Evolutionary conservation across 2,797 vertebrate species (phyloP).

Genomic region (Semotilus atromaculatus): DNA sequence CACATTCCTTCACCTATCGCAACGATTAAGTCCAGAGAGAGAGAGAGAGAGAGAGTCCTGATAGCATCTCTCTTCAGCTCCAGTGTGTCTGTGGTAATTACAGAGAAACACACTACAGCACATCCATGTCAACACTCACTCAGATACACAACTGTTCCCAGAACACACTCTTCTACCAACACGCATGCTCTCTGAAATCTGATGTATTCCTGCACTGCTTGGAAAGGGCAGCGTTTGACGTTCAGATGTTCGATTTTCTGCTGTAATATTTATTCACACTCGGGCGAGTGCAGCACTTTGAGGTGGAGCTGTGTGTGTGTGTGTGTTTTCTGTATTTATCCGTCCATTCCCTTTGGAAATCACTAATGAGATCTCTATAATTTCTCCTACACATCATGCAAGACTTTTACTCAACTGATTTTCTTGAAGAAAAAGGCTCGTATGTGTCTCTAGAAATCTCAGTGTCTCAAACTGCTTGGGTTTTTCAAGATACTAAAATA

Average conservation of each 20-base stretch:
- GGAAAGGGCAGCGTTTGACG: slow-evolving; percentile 17
- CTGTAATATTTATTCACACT: slow-evolving; percentile 24
- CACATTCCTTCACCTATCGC: background rate
- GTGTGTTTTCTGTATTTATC: background rate
- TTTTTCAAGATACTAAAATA: background rate
- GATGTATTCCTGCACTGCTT: background rate
- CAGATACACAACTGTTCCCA: slow-evolving; percentile 41
- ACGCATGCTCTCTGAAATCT: background rate
- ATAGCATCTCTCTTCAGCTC: slow-evolving; percentile 40
- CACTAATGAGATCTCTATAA: background rate
- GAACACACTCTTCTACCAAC: background rate
- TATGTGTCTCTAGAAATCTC: background rate
- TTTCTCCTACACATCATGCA: background rate
- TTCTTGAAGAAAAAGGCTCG: background rate
- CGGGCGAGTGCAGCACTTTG: background rate
- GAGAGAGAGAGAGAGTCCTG: slow-evolving; percentile 1
- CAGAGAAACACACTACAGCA: slow-evolving; percentile 18
- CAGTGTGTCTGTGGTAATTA: slow-evolving; percentile 34
- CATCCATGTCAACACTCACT: slow-evolving; percentile 39
- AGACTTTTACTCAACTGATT: background rate
- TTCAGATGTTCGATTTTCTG: slow-evolving; percentile 25
- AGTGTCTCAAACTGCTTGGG: background rate
- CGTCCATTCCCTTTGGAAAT: background rate
- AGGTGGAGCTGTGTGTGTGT: background rate
- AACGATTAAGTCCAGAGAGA: background rate